phyloP scores from a whole-genome alignment of 1,140 invertebrate genomes.

The Drosophila rhopaloa region DNA sequence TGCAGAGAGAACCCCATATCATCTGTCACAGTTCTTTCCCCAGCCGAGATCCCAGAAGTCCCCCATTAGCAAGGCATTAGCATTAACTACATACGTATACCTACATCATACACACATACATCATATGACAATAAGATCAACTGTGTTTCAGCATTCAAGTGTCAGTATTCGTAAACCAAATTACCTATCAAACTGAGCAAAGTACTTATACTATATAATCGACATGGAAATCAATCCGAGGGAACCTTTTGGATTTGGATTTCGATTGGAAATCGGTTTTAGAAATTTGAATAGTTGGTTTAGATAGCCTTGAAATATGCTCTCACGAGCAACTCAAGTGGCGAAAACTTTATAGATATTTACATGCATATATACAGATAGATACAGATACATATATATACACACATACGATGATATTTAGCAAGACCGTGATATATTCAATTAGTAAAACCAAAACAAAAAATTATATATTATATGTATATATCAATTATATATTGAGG shows the following conservation, averaged over 20 bases:
- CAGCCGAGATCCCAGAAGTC: slow-evolving; percentile 21
- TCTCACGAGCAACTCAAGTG: slow-evolving; percentile 61
- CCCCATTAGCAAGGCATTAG: slow-evolving; percentile 58
- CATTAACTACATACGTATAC: slow-evolving; percentile 36
- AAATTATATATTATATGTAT: slow-evolving; percentile 73
- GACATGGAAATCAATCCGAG: slow-evolving; percentile 3
- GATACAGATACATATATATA: slow-evolving; percentile 57
- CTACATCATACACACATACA: slow-evolving; percentile 63
- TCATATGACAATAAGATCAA: slow-evolving; percentile 84
- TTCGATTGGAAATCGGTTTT: slow-evolving; percentile 44
- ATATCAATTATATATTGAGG: slow-evolving; percentile 68
- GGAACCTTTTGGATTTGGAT: slow-evolving; percentile 46
- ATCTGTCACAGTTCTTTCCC: slow-evolving; percentile 50
- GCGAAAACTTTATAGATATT: slow-evolving; percentile 78
- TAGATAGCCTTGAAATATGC: slow-evolving; percentile 63
- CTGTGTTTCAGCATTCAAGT: slow-evolving; percentile 83
- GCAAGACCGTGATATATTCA: slow-evolving; percentile 81
- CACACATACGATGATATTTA: slow-evolving; percentile 80
- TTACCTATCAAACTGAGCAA: slow-evolving; percentile 64
- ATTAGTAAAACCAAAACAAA: slow-evolving; percentile 68
- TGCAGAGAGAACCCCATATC: slow-evolving; percentile 64
- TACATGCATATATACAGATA: slow-evolving; percentile 56
- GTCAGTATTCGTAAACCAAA: slow-evolving; percentile 82
- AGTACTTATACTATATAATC: slow-evolving; percentile 48
- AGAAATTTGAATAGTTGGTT: slow-evolving; percentile 64